phyloP scores from a whole-genome alignment of 2,888 invertebrate species.

The Nebria salina region DNA sequence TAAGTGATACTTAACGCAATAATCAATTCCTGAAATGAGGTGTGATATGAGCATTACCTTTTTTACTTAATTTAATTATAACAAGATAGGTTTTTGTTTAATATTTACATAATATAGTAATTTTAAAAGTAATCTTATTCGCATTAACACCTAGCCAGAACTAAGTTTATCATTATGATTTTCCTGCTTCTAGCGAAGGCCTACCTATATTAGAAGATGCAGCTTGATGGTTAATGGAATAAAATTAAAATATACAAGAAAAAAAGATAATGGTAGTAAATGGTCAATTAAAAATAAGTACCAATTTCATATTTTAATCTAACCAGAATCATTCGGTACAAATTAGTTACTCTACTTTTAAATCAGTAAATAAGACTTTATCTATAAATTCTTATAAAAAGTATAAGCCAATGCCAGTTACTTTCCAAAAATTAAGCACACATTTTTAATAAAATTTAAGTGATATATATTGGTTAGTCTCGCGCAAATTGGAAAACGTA shows the following conservation, averaged over 20 bases:
- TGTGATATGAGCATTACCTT: background rate
- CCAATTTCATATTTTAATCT: background rate
- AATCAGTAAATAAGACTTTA: background rate
- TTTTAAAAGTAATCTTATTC: background rate
- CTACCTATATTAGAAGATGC: background rate
- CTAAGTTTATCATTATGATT: background rate
- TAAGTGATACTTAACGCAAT: background rate
- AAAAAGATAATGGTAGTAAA: background rate
- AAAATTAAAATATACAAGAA: background rate
- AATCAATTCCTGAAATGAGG: background rate
- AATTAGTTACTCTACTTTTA: background rate
- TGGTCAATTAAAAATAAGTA: background rate
- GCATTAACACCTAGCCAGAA: background rate
- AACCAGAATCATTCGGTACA: background rate
- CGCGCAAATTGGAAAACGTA: too few relatives aligned
- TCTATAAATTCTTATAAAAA: background rate
- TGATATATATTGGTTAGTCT: too few relatives aligned
- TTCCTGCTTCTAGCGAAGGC: background rate
- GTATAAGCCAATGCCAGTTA: too few relatives aligned
- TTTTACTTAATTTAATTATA: slow-evolving; percentile 1
- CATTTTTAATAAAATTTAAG: too few relatives aligned
- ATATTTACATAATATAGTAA: slow-evolving; percentile 1
- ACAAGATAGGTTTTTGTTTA: background rate
- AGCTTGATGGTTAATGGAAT: background rate
- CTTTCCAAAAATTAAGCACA: too few relatives aligned